phyloP scores from a whole-genome alignment of 1,140 invertebrate genomes.

The Spodoptera litura region DNA sequence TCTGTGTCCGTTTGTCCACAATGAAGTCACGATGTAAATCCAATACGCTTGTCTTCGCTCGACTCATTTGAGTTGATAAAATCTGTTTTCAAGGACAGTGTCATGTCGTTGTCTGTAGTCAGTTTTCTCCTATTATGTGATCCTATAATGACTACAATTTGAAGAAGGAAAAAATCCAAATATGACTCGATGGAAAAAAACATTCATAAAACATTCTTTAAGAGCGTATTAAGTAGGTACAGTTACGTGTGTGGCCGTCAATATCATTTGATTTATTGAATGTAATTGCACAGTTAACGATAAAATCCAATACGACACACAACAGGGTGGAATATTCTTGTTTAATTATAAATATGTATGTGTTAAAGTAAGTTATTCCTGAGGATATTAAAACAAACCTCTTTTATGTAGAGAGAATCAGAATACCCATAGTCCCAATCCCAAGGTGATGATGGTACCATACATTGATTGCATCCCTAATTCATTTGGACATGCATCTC shows the following conservation, averaged over 20 bases:
- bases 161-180: too few relatives aligned
- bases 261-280: slow-evolving; percentile 7
- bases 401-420: too few relatives aligned
- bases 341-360: not conserved
- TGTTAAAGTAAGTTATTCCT: not conserved
- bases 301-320: slow-evolving; percentile 1
- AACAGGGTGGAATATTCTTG: not conserved
- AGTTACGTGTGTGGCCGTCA: not conserved
- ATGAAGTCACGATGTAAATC: slow-evolving; percentile 63
- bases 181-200: too few relatives aligned
- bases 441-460: too few relatives aligned
- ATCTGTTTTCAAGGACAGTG: slow-evolving; percentile 27
- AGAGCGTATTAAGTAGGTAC: not conserved
- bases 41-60: slow-evolving; percentile 48
- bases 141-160: not conserved
- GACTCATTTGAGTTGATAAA: slow-evolving; percentile 38
- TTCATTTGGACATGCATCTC: too few relatives aligned
- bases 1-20: slow-evolving; percentile 59
- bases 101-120: not conserved
- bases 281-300: slow-evolving; percentile 5
- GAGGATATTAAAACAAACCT: too few relatives aligned
- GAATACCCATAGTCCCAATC: too few relatives aligned
- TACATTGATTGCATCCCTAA: too few relatives aligned
- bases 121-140: not conserved
- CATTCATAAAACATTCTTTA: not conserved